Conservation (phyloP, 2,113 vertebrate species). For the Ornithorhynchus anatinus region DNA sequence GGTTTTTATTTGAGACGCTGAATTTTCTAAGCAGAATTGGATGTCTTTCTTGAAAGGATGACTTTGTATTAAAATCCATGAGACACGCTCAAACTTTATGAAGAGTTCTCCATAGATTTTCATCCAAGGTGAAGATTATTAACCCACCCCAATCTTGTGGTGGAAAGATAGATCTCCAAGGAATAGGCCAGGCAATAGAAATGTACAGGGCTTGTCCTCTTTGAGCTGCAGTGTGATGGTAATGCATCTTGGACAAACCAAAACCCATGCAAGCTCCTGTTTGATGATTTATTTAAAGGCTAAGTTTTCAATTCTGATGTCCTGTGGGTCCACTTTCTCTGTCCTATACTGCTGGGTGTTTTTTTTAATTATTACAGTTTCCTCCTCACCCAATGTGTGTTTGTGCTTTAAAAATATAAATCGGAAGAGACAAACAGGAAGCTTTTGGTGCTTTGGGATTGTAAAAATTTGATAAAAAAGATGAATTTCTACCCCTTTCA, state of each 20-base stretch:
- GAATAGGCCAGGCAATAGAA: neutral
- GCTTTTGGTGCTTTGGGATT: no score
- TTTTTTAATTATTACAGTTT: conserved; percentile 18
- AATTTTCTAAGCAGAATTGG: conserved; percentile 8
- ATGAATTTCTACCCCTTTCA: no score
- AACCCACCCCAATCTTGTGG: neutral
- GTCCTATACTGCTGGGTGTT: conserved; percentile 14
- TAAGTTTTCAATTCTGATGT: conserved; percentile 22
- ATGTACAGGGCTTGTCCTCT: fast-evolving
- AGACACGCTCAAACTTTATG: neutral
- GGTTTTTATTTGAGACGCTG: neutral
- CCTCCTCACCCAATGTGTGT: neutral
- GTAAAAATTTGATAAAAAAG: no score
- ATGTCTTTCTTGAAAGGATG: neutral
- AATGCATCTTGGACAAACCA: conserved; percentile 42
- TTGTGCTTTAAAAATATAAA: neutral
- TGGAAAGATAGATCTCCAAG: neutral
- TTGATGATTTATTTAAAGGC: conserved; percentile 29
- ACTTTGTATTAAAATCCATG: neutral
- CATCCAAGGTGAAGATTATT: neutral
- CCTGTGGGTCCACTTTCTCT: conserved; percentile 34
- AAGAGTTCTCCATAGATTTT: neutral
- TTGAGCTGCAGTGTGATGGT: neutral
- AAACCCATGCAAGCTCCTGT: conserved; percentile 6
- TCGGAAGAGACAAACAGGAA: neutral